phyloP scores from a whole-genome alignment of 2,888 invertebrate genomes.

The Ophioninae sp. region DNA sequence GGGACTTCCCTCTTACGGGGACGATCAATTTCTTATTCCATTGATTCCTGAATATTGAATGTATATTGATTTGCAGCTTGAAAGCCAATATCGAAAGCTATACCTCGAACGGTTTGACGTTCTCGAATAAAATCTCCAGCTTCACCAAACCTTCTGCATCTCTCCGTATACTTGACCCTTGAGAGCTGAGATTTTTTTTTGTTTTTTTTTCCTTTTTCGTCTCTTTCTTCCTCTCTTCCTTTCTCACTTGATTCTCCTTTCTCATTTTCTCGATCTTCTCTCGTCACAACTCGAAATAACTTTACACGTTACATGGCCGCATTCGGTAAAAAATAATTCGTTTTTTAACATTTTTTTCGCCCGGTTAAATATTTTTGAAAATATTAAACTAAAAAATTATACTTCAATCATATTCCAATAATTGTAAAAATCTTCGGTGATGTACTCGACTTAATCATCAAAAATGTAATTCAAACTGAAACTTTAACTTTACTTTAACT shows the following conservation, averaged over 20 bases:
- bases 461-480: no score
- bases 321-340: no score
- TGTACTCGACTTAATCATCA: no score
- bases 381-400: no score
- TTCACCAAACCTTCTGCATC: conserved; percentile 24
- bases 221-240: background rate
- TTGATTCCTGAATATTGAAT: background rate
- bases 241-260: conserved; percentile 33
- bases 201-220: background rate
- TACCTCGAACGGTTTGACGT: background rate
- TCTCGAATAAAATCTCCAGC: background rate
- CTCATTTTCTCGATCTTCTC: conserved; percentile 20
- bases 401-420: no score
- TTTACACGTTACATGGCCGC: conserved; percentile 41
- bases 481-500: no score
- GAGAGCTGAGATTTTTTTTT: conserved; percentile 1
- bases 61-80: background rate
- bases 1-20: background rate
- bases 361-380: no score
- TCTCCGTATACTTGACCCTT: conserved; percentile 26
- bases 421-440: no score
- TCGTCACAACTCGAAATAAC: conserved; percentile 63
- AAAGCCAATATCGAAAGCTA: background rate
- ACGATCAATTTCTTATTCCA: background rate
- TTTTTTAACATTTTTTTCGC: no score